Evolutionary conservation across 1,140 invertebrate genomes (phyloP).

Genomic region (Drosophila biarmipes): DNA sequence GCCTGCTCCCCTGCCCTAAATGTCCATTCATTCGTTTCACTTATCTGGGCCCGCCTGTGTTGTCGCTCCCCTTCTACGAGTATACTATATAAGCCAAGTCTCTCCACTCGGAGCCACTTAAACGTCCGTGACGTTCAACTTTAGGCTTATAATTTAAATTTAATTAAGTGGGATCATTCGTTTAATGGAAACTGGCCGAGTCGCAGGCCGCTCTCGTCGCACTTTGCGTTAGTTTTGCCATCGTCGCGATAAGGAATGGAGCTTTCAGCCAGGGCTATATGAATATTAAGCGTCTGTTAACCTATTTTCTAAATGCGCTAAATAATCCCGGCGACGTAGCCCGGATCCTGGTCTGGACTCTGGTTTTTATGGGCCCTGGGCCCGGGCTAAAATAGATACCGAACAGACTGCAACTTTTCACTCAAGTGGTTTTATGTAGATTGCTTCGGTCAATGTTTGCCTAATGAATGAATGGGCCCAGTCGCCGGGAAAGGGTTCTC

Average conservation of each 20-base stretch:
- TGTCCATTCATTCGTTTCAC: slow-evolving; percentile 76
- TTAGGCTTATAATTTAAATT: slow-evolving; percentile 82
- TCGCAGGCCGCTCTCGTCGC: neutral
- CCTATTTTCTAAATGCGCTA: slow-evolving; percentile 75
- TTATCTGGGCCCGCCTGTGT: slow-evolving; percentile 62
- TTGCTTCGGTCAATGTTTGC: slow-evolving; percentile 60
- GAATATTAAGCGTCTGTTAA: slow-evolving; percentile 81
- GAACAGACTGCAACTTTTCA: slow-evolving; percentile 58
- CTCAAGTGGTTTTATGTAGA: slow-evolving; percentile 57
- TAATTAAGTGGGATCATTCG: slow-evolving; percentile 77
- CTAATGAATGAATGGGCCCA: slow-evolving; percentile 64
- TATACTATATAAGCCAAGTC: slow-evolving; percentile 21
- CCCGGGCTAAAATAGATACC: slow-evolving; percentile 17
- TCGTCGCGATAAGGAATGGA: slow-evolving; percentile 79
- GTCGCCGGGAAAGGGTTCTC: slow-evolving; percentile 32
- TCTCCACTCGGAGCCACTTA: slow-evolving; percentile 36
- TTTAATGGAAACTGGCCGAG: slow-evolving; percentile 43
- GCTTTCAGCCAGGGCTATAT: slow-evolving; percentile 46
- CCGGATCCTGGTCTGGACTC: neutral
- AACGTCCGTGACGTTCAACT: slow-evolving; percentile 74
- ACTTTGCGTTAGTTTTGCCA: slow-evolving; percentile 65
- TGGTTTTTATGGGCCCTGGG: slow-evolving; percentile 51
- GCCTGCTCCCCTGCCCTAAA: slow-evolving; percentile 40
- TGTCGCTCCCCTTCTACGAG: slow-evolving; percentile 2
- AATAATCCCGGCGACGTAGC: slow-evolving; percentile 40